These are phyloP conservation scores for Phortica magna DNA, from an alignment of 2,888 invertebrate genomes.

Conservation along the genomic window DNA sequence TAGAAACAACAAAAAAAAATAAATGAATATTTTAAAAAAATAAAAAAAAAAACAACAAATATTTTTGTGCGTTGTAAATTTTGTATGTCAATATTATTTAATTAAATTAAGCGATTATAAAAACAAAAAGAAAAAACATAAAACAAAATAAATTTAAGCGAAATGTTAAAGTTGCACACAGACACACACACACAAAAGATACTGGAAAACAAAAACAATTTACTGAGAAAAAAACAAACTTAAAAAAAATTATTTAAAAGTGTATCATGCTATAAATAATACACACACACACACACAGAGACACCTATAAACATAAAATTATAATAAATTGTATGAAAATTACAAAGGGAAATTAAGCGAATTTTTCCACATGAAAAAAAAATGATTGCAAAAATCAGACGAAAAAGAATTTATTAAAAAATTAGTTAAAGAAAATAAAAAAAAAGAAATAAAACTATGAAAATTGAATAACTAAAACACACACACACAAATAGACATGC, in stretches of 20 bases:
- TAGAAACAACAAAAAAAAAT: constrained; percentile 35
- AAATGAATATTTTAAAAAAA: constrained; percentile 22
- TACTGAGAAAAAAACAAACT: constrained; percentile 42
- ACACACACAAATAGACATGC: not conserved
- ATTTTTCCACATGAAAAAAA: not conserved
- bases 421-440: constrained; percentile 31
- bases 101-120: not conserved
- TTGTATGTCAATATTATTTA: constrained; percentile 2
- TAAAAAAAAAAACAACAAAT: constrained; percentile 34
- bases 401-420: constrained; percentile 18
- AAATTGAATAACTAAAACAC: not conserved
- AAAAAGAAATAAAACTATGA: constrained; percentile 29
- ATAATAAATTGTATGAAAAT: constrained; percentile 46
- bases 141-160: constrained; percentile 38
- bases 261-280: constrained; percentile 4
- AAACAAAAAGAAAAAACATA: not conserved
- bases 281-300: constrained; percentile 41
- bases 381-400: not conserved
- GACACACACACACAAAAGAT: not conserved
- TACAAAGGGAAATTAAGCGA: constrained; percentile 10
- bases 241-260: constrained; percentile 28
- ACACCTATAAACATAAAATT: constrained; percentile 40
- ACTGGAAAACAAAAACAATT: too few relatives aligned
- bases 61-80: constrained; percentile 14
- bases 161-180: constrained; percentile 48